These are phyloP conservation scores for Nannoperca australis DNA, from an alignment of 2,797 vertebrate species.

Conservation along the genomic window DNA sequence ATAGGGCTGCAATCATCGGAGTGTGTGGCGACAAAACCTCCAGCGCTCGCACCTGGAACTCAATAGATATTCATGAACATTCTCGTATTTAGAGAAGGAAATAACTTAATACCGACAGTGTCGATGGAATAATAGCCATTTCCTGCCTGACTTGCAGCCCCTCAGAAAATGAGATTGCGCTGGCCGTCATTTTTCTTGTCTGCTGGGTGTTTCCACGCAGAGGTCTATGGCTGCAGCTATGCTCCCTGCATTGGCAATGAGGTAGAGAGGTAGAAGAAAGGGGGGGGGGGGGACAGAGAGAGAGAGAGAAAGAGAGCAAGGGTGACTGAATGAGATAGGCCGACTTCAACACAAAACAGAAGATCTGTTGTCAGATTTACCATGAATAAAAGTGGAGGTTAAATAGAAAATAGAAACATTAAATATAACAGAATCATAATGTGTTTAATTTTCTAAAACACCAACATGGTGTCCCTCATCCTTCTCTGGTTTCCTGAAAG, in stretches of 20 bases:
- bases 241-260: constrained; percentile 93
- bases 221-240: constrained; percentile 84
- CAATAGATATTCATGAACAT: constrained; percentile 99
- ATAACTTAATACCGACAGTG: constrained; percentile 99
- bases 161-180: constrained; percentile 98
- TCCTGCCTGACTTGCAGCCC: constrained; percentile 99
- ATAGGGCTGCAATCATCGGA: constrained; percentile 93
- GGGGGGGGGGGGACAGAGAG: constrained; percentile 43
- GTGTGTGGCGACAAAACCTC: constrained; percentile 87
- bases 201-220: constrained; percentile 89
- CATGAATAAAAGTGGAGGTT: constrained; percentile 70
- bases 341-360: constrained; percentile 56
- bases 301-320: constrained; percentile 28
- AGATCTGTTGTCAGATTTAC: constrained; percentile 61
- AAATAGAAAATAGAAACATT: constrained; percentile 63
- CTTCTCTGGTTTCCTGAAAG: constrained; percentile 7
- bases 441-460: constrained; percentile 42
- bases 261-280: constrained; percentile 64
- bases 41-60: constrained; percentile 94
- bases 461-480: constrained; percentile 4
- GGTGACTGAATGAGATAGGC: constrained; percentile 48
- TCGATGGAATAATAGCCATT: constrained; percentile 99
- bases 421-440: constrained; percentile 44
- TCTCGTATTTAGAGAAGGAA: constrained; percentile 99
- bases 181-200: constrained; percentile 99